These are phyloP conservation scores for Agrilus biguttatus DNA, from an alignment of 2,888 invertebrate genomes.

Conservation along the genomic window DNA sequence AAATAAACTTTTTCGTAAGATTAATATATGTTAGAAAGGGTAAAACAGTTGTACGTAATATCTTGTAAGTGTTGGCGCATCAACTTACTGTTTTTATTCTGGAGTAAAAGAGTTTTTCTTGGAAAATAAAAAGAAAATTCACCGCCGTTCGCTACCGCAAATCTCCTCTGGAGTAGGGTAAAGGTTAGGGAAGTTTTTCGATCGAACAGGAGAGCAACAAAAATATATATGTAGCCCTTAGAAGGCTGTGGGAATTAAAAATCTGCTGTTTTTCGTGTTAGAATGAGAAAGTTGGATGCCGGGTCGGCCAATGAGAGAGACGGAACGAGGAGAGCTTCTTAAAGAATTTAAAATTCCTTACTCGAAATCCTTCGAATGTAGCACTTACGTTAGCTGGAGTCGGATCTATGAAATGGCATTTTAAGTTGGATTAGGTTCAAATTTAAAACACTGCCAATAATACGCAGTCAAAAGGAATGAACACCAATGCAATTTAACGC, in stretches of 20 bases:
- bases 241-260: conserved; percentile 36
- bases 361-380: conserved; percentile 32
- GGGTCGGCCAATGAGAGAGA: conserved; percentile 7
- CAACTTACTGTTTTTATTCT: too few relatives aligned
- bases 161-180: too few relatives aligned
- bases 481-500: conserved; percentile 11
- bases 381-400: conserved; percentile 28
- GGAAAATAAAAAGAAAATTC: too few relatives aligned
- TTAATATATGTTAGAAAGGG: too few relatives aligned
- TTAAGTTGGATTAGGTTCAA: conserved; percentile 37
- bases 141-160: too few relatives aligned
- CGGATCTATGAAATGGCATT: conserved; percentile 37
- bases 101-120: too few relatives aligned
- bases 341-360: conserved; percentile 36
- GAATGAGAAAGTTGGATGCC: conserved; percentile 13
- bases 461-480: conserved; percentile 26
- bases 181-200: conserved; percentile 10
- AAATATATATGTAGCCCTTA: conserved; percentile 31
- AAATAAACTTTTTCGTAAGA: too few relatives aligned
- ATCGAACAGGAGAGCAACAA: conserved; percentile 19
- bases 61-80: background rate
- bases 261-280: conserved; percentile 31
- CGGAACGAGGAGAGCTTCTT: conserved; percentile 20
- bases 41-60: too few relatives aligned
- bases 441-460: conserved; percentile 35